phyloP scores from a whole-genome alignment of 1,140 invertebrate genomes.

The Rhopalosiphum maidis region DNA sequence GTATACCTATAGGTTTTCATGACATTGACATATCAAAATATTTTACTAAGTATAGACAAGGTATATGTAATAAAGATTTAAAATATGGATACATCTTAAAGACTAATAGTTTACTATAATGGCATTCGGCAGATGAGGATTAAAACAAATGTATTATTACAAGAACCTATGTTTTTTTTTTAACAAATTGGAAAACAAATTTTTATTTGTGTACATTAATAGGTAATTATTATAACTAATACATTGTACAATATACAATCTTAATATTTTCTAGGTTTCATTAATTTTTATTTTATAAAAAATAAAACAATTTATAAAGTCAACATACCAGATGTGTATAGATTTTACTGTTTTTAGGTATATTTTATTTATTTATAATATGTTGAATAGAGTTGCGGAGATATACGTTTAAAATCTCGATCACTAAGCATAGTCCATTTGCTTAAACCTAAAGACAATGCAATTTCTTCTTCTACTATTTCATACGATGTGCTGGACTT shows the following conservation, averaged over 20 bases:
- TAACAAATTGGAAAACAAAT: no score
- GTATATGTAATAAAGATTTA: neutral
- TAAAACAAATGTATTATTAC: neutral
- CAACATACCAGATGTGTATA: neutral
- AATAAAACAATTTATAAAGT: neutral
- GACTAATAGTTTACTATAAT: neutral
- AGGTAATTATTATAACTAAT: neutral
- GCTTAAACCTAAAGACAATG: conserved; percentile 69
- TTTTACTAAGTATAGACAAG: neutral
- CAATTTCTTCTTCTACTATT: conserved; percentile 72
- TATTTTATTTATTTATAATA: conserved; percentile 29
- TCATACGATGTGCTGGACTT: conserved; percentile 71
- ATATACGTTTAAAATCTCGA: conserved; percentile 69
- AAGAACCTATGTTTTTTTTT: no score
- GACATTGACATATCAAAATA: neutral
- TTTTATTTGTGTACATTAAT: neutral
- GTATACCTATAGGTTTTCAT: no score
- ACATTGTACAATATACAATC: neutral
- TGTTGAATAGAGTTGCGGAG: conserved; percentile 31
- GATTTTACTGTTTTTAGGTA: neutral
- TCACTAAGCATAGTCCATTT: conserved; percentile 78
- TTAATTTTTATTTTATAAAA: neutral
- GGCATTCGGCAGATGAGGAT: neutral
- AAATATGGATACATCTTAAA: neutral
- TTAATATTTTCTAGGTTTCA: neutral